Evolutionary conservation across 2,888 invertebrate genomes (phyloP), one percentile per base, ranked within the genome.

Genomic region (Lottia gigantea): DNA sequence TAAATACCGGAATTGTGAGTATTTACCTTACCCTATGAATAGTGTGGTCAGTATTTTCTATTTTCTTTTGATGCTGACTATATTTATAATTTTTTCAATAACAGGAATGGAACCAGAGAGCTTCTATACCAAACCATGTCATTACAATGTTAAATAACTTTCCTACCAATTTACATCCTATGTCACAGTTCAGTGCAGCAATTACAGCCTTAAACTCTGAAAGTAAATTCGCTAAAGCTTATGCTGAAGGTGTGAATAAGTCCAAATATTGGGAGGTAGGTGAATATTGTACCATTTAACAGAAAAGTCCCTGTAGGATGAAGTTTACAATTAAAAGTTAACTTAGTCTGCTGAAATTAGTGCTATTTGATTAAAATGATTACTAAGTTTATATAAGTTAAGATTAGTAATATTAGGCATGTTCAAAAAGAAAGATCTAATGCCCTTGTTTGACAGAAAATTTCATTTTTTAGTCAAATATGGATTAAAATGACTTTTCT

Each of bases 131-230:
- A 11, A 91, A 94, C 40, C 97, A 97, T 89, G 95, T 97, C n/a
- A 95, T 95, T 68, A 94, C 94, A 65, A 93, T 97, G 91, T 90
- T 97, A 83, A 96, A 96, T 91, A 95, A 95, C 89, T 93, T 97
- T 90, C 97, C 97, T 19, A 91, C 92, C 83, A 92, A 92, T 83
- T 91, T 97, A 71, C 97, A 97, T 88, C 97, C 97, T 1, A 97
- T 97, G 97, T 93, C 95, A 0, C 97, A 97, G 90, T 93, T 97
- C 87, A 93, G 94, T 40, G 94, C 96, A 1, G 97, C 97, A 40
- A 92, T 96, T 79, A 95, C 96, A 23, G 94, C 95, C 3, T 91
- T 97, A 78, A 96, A 96, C 90, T 94, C 94, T 86, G 97, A 97
- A 90, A 95, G 95, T 85, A 92, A 94, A 86, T 97, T 96, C 90